phyloP scores from a whole-genome alignment of 2,113 vertebrate genomes.

The Pseudorasbora parva region DNA sequence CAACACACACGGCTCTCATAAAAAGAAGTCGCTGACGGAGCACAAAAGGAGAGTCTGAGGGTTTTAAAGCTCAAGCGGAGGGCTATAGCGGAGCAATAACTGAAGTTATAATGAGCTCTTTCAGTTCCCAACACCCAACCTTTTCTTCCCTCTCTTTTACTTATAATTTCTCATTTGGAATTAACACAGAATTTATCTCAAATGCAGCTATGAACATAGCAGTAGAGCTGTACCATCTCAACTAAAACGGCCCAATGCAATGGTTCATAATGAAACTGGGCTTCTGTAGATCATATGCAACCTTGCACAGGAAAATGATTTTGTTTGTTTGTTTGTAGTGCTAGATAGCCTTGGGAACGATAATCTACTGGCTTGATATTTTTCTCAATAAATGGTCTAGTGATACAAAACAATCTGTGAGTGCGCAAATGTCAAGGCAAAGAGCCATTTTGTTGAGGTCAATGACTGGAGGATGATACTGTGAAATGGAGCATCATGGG shows the following conservation, averaged over 20 bases:
- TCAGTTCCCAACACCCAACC: conserved; percentile 54
- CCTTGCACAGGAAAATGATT: background rate
- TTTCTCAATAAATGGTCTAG: background rate
- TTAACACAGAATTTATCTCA: conserved; percentile 60
- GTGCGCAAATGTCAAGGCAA: conserved; percentile 49
- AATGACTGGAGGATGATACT: conserved; percentile 42
- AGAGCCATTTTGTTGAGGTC: conserved; percentile 46
- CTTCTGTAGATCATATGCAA: conserved; percentile 3
- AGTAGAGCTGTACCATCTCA: conserved; percentile 55
- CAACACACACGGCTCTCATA: conserved; percentile 22
- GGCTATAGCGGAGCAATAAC: conserved; percentile 54
- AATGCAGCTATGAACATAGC: conserved; percentile 53
- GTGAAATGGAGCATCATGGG: conserved; percentile 12
- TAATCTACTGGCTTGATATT: conserved; percentile 29
- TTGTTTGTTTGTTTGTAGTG: background rate
- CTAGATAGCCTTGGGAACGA: conserved; percentile 24
- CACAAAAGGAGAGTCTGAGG: conserved; percentile 56
- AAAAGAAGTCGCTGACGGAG: conserved; percentile 69
- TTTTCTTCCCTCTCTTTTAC: conserved; percentile 36
- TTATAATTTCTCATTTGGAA: conserved; percentile 61
- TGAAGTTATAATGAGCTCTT: conserved; percentile 61
- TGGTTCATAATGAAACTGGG: conserved; percentile 1
- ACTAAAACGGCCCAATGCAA: conserved; percentile 46
- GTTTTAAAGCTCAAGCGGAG: conserved; percentile 62
- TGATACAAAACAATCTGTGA: conserved; percentile 32